Evolutionary conservation across 2,888 invertebrate genomes (phyloP).

Genomic region (Notodonta ziczac): DNA sequence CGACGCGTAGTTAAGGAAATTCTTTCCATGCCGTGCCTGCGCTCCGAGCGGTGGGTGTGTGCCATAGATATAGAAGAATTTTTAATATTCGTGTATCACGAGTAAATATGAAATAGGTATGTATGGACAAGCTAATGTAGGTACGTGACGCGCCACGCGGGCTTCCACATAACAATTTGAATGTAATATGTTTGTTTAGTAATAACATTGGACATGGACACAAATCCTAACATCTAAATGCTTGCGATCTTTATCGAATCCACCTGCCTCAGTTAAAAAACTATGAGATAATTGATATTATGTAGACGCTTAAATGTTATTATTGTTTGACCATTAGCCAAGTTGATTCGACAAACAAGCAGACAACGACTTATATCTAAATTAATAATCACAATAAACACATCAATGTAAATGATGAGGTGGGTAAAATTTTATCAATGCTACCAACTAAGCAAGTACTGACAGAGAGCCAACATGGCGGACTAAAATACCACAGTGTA

Average conservation of each 20-base stretch:
- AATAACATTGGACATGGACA: slow-evolving; percentile 11
- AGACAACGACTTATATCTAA: slow-evolving; percentile 32
- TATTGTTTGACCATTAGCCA: slow-evolving; percentile 26
- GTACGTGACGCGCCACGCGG: background rate
- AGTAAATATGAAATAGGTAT: background rate
- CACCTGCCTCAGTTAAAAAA: slow-evolving; percentile 17
- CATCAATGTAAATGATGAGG: slow-evolving; percentile 28
- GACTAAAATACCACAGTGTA: no score
- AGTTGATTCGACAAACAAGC: slow-evolving; percentile 34
- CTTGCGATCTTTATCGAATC: slow-evolving; percentile 23
- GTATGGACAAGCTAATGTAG: background rate
- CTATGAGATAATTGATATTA: slow-evolving; percentile 34
- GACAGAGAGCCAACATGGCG: no score
- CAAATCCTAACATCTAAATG: slow-evolving; percentile 19
- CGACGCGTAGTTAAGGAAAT: background rate
- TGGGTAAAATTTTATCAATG: slow-evolving; percentile 21
- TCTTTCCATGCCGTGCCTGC: background rate
- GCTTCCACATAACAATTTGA: background rate
- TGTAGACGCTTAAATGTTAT: slow-evolving; percentile 29
- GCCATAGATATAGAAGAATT: no score
- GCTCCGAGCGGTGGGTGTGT: background rate
- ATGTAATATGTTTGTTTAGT: background rate
- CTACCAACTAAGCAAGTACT: background rate
- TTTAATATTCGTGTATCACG: background rate
- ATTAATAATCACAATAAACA: slow-evolving; percentile 37